A percentile compares a stretch with the other conserved stretches of the same genome.
Evolutionary conservation across 2,797 vertebrate species (phyloP).

Genomic region (Enteromius unitaeniatus): DNA sequence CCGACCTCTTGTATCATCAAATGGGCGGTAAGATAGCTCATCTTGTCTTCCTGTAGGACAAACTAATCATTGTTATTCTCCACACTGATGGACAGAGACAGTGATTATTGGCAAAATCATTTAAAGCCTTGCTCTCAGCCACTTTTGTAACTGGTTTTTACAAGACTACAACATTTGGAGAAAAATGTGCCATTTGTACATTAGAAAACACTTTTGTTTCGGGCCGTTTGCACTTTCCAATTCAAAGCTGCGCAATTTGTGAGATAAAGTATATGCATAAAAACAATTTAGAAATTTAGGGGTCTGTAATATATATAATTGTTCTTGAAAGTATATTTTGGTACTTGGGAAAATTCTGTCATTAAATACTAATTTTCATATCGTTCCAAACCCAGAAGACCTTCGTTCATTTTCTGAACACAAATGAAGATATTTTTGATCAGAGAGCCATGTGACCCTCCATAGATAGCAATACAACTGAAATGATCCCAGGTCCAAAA

Average conservation of each 20-base stretch:
- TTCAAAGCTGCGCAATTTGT: neutral
- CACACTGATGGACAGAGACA: constrained; percentile 34
- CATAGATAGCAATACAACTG: no score
- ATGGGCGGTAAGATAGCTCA: constrained; percentile 30
- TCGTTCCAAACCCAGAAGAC: no score
- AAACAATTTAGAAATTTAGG: neutral
- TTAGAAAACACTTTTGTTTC: neutral
- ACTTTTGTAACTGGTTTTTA: constrained; percentile 24
- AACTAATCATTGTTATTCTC: constrained; percentile 35
- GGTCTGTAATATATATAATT: neutral
- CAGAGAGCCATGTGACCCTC: no score
- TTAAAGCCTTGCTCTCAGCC: constrained; percentile 8
- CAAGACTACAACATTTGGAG: neutral
- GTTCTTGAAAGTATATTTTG: constrained; percentile 9
- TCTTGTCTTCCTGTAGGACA: constrained; percentile 39
- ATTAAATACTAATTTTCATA: no score
- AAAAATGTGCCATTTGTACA: constrained; percentile 2
- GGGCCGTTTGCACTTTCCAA: neutral
- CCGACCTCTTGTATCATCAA: constrained; percentile 21
- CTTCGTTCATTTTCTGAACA: no score
- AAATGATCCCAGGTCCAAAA: no score
- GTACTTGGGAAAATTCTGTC: neutral
- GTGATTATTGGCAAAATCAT: constrained; percentile 36
- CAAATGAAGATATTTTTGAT: no score
- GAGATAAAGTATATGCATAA: neutral